These are phyloP conservation scores for Nephila pilipes DNA, from an alignment of 1,140 invertebrate species.

Conservation along the genomic window DNA sequence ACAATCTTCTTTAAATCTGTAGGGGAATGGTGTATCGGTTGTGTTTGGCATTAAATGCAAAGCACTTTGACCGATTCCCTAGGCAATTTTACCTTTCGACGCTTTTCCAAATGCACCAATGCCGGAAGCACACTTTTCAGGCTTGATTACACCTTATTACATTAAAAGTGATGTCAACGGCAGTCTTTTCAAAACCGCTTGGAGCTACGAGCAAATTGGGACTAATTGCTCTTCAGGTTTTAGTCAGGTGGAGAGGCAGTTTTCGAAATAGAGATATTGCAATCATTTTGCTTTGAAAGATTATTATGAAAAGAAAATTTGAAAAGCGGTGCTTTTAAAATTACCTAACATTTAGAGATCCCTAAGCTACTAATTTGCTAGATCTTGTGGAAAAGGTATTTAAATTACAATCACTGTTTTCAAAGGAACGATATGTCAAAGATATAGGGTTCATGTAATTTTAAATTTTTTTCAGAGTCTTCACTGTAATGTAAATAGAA, in stretches of 20 bases:
- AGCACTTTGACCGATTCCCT: not conserved
- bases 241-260: too few relatives aligned
- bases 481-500: too few relatives aligned
- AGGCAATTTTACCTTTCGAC: not conserved
- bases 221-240: slow-evolving; percentile 18
- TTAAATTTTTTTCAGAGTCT: too few relatives aligned
- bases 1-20: not conserved
- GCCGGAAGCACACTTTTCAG: not conserved
- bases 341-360: not conserved
- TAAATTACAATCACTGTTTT: not conserved
- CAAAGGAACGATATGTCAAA: not conserved
- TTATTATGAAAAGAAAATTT: not conserved
- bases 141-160: slow-evolving; percentile 6
- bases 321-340: not conserved
- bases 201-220: not conserved
- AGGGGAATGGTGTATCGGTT: not conserved
- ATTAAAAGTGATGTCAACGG: not conserved
- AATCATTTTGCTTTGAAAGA: not conserved
- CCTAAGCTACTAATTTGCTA: not conserved
- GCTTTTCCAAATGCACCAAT: not conserved
- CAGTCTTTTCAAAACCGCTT: not conserved
- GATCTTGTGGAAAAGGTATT: not conserved
- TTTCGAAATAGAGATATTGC: not conserved
- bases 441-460: too few relatives aligned
- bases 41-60: too few relatives aligned